Percentiles rank a stretch among this genome's conserved stretches.
phyloP scores from a whole-genome alignment of 2,797 vertebrate species.

The Bufotes viridis region DNA sequence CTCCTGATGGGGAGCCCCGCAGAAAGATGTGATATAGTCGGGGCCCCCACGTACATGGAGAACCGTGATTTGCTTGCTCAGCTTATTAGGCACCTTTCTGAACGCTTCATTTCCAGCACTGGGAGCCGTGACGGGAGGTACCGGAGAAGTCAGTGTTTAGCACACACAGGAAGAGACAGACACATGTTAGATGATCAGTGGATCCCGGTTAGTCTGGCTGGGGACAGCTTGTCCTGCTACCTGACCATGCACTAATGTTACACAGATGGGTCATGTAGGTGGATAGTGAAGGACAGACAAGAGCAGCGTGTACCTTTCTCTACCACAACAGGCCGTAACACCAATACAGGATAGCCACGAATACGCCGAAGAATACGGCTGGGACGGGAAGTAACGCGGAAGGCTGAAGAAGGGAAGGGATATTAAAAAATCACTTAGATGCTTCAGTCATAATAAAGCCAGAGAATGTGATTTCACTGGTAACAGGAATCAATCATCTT shows the following conservation, averaged over 20 bases:
- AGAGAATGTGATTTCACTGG: conserved; percentile 27
- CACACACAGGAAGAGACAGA: conserved; percentile 71
- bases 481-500: conserved; percentile 23
- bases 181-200: conserved; percentile 78
- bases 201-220: conserved; percentile 70
- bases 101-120: conserved; percentile 71
- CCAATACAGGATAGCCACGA: conserved; percentile 99
- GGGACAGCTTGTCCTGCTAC: conserved; percentile 76
- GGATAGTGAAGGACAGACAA: conserved; percentile 83
- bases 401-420: conserved; percentile 97
- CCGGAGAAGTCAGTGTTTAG: conserved; percentile 67
- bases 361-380: conserved; percentile 99
- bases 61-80: background rate
- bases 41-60: background rate
- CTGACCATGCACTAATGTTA: conserved; percentile 82
- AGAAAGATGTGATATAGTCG: background rate
- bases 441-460: conserved; percentile 28
- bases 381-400: conserved; percentile 99
- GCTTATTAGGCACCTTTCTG: conserved; percentile 63
- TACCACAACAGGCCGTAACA: conserved; percentile 99
- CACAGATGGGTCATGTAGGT: conserved; percentile 82
- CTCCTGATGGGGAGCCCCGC: background rate
- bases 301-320: conserved; percentile 95
- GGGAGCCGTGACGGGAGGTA: conserved; percentile 5
- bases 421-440: conserved; percentile 88